Evolutionary conservation across 2,888 invertebrate species (phyloP).

Genomic region (Subacronicta megacephala): DNA sequence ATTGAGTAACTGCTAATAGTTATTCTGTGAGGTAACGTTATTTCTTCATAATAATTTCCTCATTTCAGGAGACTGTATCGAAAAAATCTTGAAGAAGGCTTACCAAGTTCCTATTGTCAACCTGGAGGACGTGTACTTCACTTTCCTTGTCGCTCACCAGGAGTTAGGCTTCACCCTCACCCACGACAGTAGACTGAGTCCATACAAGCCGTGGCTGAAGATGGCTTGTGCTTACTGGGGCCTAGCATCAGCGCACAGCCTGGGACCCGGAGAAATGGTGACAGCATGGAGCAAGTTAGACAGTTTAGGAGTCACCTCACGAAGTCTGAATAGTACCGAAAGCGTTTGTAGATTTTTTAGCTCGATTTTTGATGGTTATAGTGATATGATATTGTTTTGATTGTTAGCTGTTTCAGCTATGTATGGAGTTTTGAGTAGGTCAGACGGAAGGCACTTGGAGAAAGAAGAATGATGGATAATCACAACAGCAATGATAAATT

Average conservation of each 20-base stretch:
- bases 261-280: slow-evolving; percentile 65
- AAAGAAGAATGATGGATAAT: no score
- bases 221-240: slow-evolving; percentile 69
- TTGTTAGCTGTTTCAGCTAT: no score
- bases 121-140: slow-evolving; percentile 93
- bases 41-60: background rate
- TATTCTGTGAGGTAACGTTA: no score
- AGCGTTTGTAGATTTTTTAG: slow-evolving; percentile 59
- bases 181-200: slow-evolving; percentile 89
- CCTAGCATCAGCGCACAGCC: slow-evolving; percentile 69
- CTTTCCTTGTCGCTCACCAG: slow-evolving; percentile 91
- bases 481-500: no score
- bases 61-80: slow-evolving; percentile 72
- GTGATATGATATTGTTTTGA: slow-evolving; percentile 5
- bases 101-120: slow-evolving; percentile 90
- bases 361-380: slow-evolving; percentile 45
- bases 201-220: slow-evolving; percentile 63
- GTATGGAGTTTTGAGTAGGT: no score
- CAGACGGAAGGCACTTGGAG: no score
- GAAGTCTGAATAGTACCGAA: background rate
- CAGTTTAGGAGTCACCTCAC: background rate
- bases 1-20: no score
- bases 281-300: slow-evolving; percentile 65
- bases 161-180: slow-evolving; percentile 84
- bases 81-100: slow-evolving; percentile 86